Evolutionary conservation across 2,113 vertebrate genomes (phyloP).

Genomic region (Dasyornis broadbenti): DNA sequence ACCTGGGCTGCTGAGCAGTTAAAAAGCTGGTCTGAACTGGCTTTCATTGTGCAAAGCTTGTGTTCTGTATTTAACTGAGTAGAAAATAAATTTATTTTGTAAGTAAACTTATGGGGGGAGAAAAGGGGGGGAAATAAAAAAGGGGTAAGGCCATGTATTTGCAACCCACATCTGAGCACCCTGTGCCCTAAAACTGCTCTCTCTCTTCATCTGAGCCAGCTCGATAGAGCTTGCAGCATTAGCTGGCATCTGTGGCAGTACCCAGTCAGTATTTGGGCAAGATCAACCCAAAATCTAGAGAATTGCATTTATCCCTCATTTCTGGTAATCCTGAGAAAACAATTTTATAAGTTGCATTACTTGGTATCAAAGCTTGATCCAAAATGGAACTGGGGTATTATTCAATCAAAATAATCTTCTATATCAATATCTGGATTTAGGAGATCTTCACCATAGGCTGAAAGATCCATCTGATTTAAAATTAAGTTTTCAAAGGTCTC

Average conservation of each 20-base stretch:
- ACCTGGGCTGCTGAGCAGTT: not conserved
- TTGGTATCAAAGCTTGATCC: not conserved
- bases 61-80: not conserved
- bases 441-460: constrained; percentile 86
- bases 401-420: constrained; percentile 97
- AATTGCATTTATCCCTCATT: not conserved
- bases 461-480: constrained; percentile 95
- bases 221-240: rapidly evolving
- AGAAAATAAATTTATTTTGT: not conserved
- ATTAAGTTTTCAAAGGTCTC: constrained; percentile 99
- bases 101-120: rapidly evolving
- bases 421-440: constrained; percentile 92
- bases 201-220: not conserved
- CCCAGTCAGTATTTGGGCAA: not conserved
- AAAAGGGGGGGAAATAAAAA: rapidly evolving
- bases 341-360: not conserved
- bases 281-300: not conserved
- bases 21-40: not conserved
- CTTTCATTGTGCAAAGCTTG: not conserved
- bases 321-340: not conserved
- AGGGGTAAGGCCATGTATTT: not conserved
- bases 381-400: not conserved
- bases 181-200: not conserved
- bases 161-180: not conserved
- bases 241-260: not conserved